Base-by-base conservation (phyloP, 2,113 vertebrate species). In the Callipepla californica region DNA sequence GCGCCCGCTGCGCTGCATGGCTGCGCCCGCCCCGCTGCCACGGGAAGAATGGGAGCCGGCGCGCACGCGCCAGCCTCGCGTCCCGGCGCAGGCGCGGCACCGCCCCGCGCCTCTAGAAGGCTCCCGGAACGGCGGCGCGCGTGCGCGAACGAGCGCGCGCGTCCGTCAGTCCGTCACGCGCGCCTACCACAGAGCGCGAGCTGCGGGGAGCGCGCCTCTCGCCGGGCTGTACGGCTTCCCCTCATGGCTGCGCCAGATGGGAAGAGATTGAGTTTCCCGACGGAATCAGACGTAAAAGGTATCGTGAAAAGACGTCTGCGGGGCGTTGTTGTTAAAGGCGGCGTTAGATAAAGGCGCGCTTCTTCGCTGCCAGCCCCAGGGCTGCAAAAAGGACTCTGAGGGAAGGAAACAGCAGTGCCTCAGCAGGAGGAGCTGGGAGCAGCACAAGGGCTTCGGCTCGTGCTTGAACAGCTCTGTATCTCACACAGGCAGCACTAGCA, bases 1-100 rank as follows among this genome's bases (percentile, higher is more conserved):
- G 50, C 50, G 50, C 50, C 50, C 50, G 50, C 70, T 75, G 72
- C 88, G 84, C 59, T 89, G 73, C 94, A 95, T 92, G 81, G 73
- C 89, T 92, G 72, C 84, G 57, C 83, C 83, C 72, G 85, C 86
- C 78, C 94, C 76, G 73, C 92, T 80, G 89, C 92, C 70, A 76
- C 85, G 48, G 94, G 66, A 76, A 85, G 93, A 93, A 95, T 94
- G 69, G 92, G 83, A 90, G 25, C 10, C 58, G 48, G 59, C 17
- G 40, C 89, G 89, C 89, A 50, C 9, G 89, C 89, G 48, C 89
- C 34, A 9, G 25, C 45, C 22, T 51, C 13, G 5, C 13, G 25
- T 15, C 50, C 26, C 50, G 10, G 50, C 50, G 50, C 50, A 51
- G 50, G 50, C 13, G 50, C 50, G 50, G 9, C 34, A 6, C 88